phyloP scores from a whole-genome alignment of 2,113 vertebrate species.

The Phrynosoma platyrhinos region DNA sequence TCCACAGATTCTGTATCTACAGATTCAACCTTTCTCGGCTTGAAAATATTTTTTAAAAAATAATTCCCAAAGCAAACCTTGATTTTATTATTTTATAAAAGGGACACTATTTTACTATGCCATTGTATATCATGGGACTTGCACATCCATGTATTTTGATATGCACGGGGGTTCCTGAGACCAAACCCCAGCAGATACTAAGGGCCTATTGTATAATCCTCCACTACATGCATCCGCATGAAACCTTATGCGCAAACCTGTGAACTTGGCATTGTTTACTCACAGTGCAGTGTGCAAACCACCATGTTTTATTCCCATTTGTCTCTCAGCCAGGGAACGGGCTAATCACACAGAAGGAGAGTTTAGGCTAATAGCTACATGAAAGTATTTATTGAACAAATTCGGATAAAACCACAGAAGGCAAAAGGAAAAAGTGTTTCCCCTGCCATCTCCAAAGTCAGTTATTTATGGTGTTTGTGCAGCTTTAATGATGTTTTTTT shows the following conservation, averaged over 20 bases:
- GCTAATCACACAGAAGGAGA: background rate
- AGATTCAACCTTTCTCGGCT: too few relatives aligned
- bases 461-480: constrained; percentile 54
- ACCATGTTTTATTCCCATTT: background rate
- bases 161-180: too few relatives aligned
- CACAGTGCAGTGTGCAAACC: background rate
- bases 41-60: too few relatives aligned
- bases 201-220: too few relatives aligned
- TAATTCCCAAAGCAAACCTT: too few relatives aligned
- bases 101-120: too few relatives aligned
- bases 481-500: constrained; percentile 18
- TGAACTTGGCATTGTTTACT: background rate
- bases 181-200: too few relatives aligned
- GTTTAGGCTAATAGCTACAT: background rate
- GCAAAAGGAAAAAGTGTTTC: background rate
- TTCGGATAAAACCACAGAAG: background rate
- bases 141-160: too few relatives aligned
- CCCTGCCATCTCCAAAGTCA: background rate
- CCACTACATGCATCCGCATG: too few relatives aligned
- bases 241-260: background rate
- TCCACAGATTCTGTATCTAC: too few relatives aligned
- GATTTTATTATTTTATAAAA: too few relatives aligned
- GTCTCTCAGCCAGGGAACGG: background rate
- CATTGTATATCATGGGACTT: too few relatives aligned
- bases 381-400: constrained; percentile 16